Evolutionary conservation across 2,797 vertebrate species (phyloP).

Genomic region (Acipenser transmontanus): DNA sequence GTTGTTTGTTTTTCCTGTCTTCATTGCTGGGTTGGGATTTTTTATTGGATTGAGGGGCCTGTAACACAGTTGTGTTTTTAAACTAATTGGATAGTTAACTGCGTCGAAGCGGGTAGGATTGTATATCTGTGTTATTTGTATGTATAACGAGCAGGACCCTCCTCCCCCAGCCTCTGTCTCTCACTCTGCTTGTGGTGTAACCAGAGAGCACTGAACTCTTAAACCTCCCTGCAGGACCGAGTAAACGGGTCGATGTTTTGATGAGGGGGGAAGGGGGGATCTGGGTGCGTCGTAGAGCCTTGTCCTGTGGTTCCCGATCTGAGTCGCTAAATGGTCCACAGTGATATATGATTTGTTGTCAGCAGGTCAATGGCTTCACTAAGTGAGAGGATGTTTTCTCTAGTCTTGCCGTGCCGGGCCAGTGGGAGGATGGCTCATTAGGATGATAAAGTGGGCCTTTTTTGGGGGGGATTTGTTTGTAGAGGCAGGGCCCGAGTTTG

Average conservation of each 20-base stretch:
- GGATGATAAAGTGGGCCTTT: slow-evolving; percentile 5
- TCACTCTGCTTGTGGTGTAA: slow-evolving; percentile 5
- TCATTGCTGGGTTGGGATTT: slow-evolving; percentile 16
- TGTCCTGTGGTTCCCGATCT: not conserved
- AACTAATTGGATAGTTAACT: slow-evolving; percentile 57
- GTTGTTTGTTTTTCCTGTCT: not conserved
- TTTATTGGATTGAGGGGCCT: slow-evolving; percentile 11
- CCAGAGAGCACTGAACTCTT: not conserved
- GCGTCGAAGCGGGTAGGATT: slow-evolving; percentile 41
- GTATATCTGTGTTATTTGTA: slow-evolving; percentile 42
- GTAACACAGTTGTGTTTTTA: slow-evolving; percentile 32
- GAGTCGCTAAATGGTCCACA: not conserved
- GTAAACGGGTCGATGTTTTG: not conserved
- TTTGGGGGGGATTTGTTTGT: slow-evolving; percentile 5
- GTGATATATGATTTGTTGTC: slow-evolving; percentile 5
- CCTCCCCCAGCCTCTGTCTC: not conserved
- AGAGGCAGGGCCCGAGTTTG: not conserved
- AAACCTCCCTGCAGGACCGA: slow-evolving; percentile 1
- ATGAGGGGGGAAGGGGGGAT: not conserved
- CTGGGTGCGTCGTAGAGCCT: not conserved
- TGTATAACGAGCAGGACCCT: slow-evolving; percentile 39
- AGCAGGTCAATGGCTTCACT: slow-evolving; percentile 7
- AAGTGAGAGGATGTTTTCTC: slow-evolving; percentile 14
- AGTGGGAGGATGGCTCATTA: not conserved
- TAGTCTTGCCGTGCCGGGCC: not conserved